Base-by-base conservation (phyloP, 2,888 invertebrate species). In the Pheosia tremula region DNA sequence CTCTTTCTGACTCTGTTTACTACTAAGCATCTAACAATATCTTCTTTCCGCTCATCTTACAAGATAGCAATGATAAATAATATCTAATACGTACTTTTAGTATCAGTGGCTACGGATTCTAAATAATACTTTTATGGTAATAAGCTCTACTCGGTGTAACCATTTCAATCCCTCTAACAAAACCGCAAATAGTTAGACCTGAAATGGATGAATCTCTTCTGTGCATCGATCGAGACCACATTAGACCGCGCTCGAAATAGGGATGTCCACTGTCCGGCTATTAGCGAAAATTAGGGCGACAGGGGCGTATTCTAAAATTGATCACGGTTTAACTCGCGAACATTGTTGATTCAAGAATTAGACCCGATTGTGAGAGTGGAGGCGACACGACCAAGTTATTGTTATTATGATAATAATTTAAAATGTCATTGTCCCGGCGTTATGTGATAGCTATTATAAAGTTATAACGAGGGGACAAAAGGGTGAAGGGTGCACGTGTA, bases 401-500 rank as follows among this genome's bases (percentile, higher is more conserved):
- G 79, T 82, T 81, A 81, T 80, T 84, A 84, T 86, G 86, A 84
- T 84, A 6, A 89, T 86, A 87, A 90, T 91, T 91, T 91, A 87
- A 92, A 91, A 86, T 86, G 83, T 81, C 84, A 90, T 89, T 90
- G 90, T 91, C 79, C 82, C 70, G 53, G 62, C 66, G 68, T 75
- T 73, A 66, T 75, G 70, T 72, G 75, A 72, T 71, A 72, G 80
- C 82, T 75, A 75, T 82, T 85, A 84, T 84, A 84, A 83, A 85
- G 78, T 86, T 85, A 84, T 85, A 82, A 81, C 73, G 75, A 81
- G 81, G 85, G 86, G 84, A 82, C 75, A 84, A 87, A 56, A 88
- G 89, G 89, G 88, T 88, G 86, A 86, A 88, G 87, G 86, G 87
- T 83, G 85, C 79, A 90, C 91, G 89, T 89, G 91, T 85, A 56